Evolutionary conservation across 1,140 invertebrate genomes (phyloP).

Genomic region (Sycophaga agraensis): DNA sequence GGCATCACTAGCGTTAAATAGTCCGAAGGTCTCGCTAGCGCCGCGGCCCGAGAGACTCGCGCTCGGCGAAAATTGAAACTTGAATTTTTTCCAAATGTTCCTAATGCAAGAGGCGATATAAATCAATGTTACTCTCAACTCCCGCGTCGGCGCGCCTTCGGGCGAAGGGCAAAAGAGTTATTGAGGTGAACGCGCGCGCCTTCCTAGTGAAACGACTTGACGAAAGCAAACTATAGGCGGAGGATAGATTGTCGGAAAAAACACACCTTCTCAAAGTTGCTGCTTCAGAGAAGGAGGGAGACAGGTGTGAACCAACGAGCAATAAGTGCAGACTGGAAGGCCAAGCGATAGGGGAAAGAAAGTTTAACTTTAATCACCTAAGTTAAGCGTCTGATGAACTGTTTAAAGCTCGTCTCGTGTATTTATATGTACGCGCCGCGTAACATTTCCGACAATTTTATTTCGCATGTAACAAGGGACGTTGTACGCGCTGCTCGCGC

Average conservation of each 20-base stretch:
- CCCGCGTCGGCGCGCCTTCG: slow-evolving; percentile 7
- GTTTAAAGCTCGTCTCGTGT: neutral
- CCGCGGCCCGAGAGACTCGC: neutral
- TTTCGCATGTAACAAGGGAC: slow-evolving; percentile 13
- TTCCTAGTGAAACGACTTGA: slow-evolving; percentile 11
- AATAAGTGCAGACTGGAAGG: slow-evolving; percentile 2
- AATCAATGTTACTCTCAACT: slow-evolving; percentile 19
- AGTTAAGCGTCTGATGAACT: slow-evolving; percentile 4
- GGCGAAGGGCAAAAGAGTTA: too few relatives aligned
- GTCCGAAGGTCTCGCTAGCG: slow-evolving; percentile 8
- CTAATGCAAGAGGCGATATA: slow-evolving; percentile 23
- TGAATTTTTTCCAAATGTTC: slow-evolving; percentile 31
- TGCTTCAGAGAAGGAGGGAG: neutral
- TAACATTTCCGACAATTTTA: slow-evolving; percentile 18
- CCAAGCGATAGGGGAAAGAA: neutral
- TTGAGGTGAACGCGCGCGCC: slow-evolving; percentile 9
- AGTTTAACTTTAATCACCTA: slow-evolving; percentile 19
- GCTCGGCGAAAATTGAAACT: slow-evolving; percentile 11
- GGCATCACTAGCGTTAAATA: neutral
- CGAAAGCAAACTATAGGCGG: neutral
- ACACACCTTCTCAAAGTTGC: neutral
- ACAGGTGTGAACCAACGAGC: slow-evolving; percentile 7
- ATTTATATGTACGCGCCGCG: neutral
- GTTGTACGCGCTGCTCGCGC: slow-evolving; percentile 1
- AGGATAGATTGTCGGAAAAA: slow-evolving; percentile 14